Conservation (phyloP, 2,888 invertebrate genomes). For the Lypha dubia region DNA sequence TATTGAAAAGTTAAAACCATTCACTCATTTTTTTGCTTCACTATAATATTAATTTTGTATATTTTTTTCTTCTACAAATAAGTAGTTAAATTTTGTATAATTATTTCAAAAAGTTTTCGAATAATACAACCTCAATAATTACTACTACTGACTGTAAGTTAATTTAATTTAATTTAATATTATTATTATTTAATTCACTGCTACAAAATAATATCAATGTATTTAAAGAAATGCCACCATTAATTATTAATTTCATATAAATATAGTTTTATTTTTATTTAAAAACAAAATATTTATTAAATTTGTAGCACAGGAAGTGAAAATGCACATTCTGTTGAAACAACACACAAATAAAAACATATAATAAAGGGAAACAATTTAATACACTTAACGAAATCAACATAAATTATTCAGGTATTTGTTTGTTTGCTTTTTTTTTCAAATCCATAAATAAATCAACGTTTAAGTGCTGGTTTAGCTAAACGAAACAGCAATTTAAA, state of each 20-base stretch:
- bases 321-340: background rate
- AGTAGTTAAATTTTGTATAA: background rate
- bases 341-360: background rate
- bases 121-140: conserved; percentile 8
- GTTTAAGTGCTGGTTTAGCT: too few relatives aligned
- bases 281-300: background rate
- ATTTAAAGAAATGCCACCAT: background rate
- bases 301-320: background rate
- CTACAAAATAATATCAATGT: background rate
- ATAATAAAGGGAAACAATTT: too few relatives aligned
- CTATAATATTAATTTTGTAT: background rate
- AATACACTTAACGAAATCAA: too few relatives aligned
- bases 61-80: background rate
- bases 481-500: too few relatives aligned
- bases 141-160: background rate
- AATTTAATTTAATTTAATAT: background rate
- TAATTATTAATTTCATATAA: background rate
- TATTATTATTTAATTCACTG: conserved; percentile 3
- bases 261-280: background rate
- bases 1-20: background rate
- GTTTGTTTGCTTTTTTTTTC: too few relatives aligned
- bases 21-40: background rate
- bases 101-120: background rate
- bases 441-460: too few relatives aligned
- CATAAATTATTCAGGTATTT: too few relatives aligned